phyloP scores from a whole-genome alignment of 2,888 invertebrate genomes.

The Acronicta alni region DNA sequence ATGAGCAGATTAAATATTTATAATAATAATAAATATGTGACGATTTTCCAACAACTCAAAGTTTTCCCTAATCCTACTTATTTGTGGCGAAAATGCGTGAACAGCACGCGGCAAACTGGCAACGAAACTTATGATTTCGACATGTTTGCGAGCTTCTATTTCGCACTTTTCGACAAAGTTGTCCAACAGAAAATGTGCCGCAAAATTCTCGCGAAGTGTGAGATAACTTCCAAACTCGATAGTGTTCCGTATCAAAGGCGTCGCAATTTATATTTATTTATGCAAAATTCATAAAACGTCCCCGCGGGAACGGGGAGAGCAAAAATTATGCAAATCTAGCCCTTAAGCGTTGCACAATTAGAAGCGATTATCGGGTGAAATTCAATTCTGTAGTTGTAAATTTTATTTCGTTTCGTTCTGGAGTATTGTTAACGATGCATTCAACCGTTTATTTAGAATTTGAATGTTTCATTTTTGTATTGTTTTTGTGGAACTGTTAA shows the following conservation, averaged over 20 bases:
- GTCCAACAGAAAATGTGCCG: conserved; percentile 42
- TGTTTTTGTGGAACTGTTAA: conserved; percentile 32
- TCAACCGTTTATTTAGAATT: conserved; percentile 53
- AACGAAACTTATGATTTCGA: conserved; percentile 41
- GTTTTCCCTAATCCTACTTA: background rate
- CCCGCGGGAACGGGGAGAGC: conserved; percentile 69
- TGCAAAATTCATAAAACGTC: conserved; percentile 79
- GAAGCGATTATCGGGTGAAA: conserved; percentile 80
- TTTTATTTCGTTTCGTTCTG: conserved; percentile 63
- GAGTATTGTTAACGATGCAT: conserved; percentile 59
- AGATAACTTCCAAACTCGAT: conserved; percentile 68
- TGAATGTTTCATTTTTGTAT: conserved; percentile 26
- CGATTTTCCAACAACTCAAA: too few relatives aligned
- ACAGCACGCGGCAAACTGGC: conserved; percentile 33
- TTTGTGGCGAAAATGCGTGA: conserved; percentile 36
- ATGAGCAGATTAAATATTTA: too few relatives aligned
- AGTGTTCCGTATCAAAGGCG: conserved; percentile 75
- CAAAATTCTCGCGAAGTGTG: conserved; percentile 38
- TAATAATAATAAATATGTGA: too few relatives aligned
- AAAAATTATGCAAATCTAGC: conserved; percentile 85
- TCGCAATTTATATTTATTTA: conserved; percentile 79
- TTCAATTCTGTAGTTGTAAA: conserved; percentile 72
- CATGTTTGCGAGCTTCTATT: conserved; percentile 46
- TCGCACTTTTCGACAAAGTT: conserved; percentile 44
- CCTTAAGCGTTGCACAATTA: conserved; percentile 82